Base-by-base conservation (phyloP, 2,888 invertebrate species). In the Mactromeris polynyma region DNA sequence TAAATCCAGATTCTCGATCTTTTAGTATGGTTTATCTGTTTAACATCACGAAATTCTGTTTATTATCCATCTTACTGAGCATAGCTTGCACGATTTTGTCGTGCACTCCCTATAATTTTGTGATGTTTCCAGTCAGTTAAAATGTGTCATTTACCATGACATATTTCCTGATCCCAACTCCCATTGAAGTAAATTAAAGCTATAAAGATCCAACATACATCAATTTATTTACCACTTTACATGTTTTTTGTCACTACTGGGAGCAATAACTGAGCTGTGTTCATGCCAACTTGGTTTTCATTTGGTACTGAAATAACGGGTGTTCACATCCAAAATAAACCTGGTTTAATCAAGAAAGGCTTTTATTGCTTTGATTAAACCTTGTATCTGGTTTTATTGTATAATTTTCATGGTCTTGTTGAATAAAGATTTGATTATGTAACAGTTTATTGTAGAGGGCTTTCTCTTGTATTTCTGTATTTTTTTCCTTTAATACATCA, bases 91-190 rank as follows among this genome's bases (percentile, higher is more conserved):
- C 26, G 9, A 64, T 64, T 73, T 19, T 33, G 14, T 73, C 73
- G 11, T 19, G 2, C 33, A 36, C 73, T 73, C 73, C 17, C 33
- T 73, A 19, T 2, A 2, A n/a, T n/a, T n/a, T n/a, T 6, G 58
- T 73, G 73, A 73, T 73, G 73, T 73, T 73, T 36, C 73, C 73
- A 73, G 73, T 36, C 73, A 33, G 31, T 36, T 11, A 36, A 26
- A 36, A 36, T 73, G 31, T 73, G 73, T 73, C 73, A 33, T 73
- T 73, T 33, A 73, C 73, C 33, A 33, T 73, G 73, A 73, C 73
- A 73, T 33, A 73, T 73, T 36, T 73, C 73, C 36, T 73, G 73
- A 36, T 36, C 33, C 36, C 14, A 19, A 14, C 17, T 33, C 73
- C 36, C 17, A 73, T 33, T 73, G 73, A 73, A 33, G 33, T 73